Base-by-base conservation (phyloP, 2,888 invertebrate species). In the Pegoplata infirma region DNA sequence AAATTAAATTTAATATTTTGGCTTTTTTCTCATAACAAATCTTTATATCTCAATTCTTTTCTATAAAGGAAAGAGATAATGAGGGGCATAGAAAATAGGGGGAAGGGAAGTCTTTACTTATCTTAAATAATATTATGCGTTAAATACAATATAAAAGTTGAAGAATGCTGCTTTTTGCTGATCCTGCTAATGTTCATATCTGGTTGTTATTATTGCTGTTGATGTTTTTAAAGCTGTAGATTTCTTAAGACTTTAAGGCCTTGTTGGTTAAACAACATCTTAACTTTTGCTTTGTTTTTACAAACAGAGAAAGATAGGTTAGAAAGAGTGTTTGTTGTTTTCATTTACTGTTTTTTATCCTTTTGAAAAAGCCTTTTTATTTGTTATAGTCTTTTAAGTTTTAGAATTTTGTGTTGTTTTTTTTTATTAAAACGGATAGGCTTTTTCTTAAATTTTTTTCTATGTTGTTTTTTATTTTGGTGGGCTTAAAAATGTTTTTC, bases 401-500 rank as follows among this genome's bases (percentile, higher is more conserved):
- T 63, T 69, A 67, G 59, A 68, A 56, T 49, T 17, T 68, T 78
- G 3, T 56, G 76, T 80, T 75, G 49, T 73, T 17, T 76, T 80
- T 64, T 28, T 78, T 63, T 68, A 21, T 73, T 82, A 74, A 12
- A n/a, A 46, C 46, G 47, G n/a, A n/a, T n/a, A n/a, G n/a, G n/a
- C n/a, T n/a, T n/a, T n/a, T n/a, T n/a, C n/a, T n/a, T n/a, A n/a
- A n/a, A n/a, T n/a, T 69, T 25, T 63, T 32, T 47, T 21, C 64
- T 25, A 47, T 23, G 28, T 69, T 56, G 56, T 81, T 49, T 71
- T 68, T 71, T 63, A 51, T 64, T 67, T 73, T 71, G 77, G 67
- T 76, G 73, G 76, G 68, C 56, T 76, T 67, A 74, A 61, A 68
- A 71, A 80, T 28, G 58, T 63, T 67, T 76, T 51, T 67, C 40